phyloP scores from a whole-genome alignment of 2,888 invertebrate genomes.

The Hirtodrosophila cameraria region DNA sequence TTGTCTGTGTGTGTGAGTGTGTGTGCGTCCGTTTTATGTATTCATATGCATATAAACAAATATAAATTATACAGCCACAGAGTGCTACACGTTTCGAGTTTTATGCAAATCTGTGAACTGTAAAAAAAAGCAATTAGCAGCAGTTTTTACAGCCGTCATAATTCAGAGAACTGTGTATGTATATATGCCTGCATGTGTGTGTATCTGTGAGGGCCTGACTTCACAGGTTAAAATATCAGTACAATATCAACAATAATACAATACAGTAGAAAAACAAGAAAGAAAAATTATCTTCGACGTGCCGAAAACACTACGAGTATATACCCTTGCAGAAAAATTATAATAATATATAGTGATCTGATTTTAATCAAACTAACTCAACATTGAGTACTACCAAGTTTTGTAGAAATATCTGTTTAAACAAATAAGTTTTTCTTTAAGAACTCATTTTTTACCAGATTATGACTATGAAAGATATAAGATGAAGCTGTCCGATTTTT shows the following conservation, averaged over 20 bases:
- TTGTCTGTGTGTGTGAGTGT: conserved; percentile 12
- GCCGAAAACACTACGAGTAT: too few relatives aligned
- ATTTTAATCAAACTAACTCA: too few relatives aligned
- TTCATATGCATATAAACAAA: conserved; percentile 75
- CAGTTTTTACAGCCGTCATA: conserved; percentile 62
- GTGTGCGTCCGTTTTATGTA: conserved; percentile 58
- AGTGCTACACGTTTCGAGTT: conserved; percentile 48
- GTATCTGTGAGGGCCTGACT: conserved; percentile 17
- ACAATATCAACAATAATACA: conserved; percentile 20
- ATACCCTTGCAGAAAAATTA: too few relatives aligned
- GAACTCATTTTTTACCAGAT: conserved; percentile 14
- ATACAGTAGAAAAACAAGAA: too few relatives aligned
- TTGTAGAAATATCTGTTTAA: too few relatives aligned
- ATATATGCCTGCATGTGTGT: conserved; percentile 13
- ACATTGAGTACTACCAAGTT: too few relatives aligned
- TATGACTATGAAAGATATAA: conserved; percentile 1
- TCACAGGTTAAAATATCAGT: conserved; percentile 48
- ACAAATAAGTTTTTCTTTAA: not conserved
- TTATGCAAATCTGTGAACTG: conserved; percentile 71
- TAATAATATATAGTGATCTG: too few relatives aligned
- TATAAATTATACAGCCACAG: conserved; percentile 71
- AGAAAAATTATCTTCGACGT: too few relatives aligned
- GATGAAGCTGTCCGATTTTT: too few relatives aligned
- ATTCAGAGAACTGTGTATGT: conserved; percentile 9
- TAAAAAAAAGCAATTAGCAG: conserved; percentile 71